A percentile compares a stretch with the other conserved stretches of the same genome.
phyloP scores from a whole-genome alignment of 2,113 vertebrate genomes.

The Eidolon helvum region DNA sequence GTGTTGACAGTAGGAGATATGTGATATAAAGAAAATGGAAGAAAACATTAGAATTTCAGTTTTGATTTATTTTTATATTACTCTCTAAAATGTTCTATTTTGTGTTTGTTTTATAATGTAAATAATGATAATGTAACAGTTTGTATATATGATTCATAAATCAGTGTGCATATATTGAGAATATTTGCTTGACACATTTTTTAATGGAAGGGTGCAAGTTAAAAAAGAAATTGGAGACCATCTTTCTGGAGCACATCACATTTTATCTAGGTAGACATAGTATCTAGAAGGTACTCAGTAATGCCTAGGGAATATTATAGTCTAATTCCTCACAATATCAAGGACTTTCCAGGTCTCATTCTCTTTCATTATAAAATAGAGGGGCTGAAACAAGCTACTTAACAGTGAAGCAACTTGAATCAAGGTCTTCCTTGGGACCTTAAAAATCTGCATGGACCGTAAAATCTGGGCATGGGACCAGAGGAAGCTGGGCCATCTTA shows the following conservation, averaged over 20 bases:
- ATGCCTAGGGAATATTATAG: not conserved
- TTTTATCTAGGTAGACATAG: not conserved
- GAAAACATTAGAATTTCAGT: not conserved
- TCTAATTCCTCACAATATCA: not conserved
- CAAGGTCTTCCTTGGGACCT: not conserved
- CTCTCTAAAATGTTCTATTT: not conserved
- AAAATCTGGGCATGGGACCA: not conserved
- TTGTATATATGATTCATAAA: not conserved
- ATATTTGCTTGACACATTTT: not conserved
- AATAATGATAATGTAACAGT: not conserved
- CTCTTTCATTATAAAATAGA: not conserved
- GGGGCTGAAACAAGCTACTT: constrained; percentile 14
- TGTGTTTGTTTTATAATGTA: not conserved
- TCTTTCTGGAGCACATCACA: not conserved
- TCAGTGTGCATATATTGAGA: not conserved
- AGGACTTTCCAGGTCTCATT: not conserved
- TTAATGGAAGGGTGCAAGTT: not conserved
- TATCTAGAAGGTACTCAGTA: not conserved
- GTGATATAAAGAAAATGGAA: not conserved
- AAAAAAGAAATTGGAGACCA: not conserved
- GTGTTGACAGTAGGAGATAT: not conserved
- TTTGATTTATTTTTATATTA: not conserved
- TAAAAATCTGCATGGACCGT: not conserved
- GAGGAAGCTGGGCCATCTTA: not conserved
- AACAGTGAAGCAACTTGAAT: not conserved